Base-by-base conservation (phyloP, 2,888 invertebrate genomes). In the Ctenicera cuprea region DNA sequence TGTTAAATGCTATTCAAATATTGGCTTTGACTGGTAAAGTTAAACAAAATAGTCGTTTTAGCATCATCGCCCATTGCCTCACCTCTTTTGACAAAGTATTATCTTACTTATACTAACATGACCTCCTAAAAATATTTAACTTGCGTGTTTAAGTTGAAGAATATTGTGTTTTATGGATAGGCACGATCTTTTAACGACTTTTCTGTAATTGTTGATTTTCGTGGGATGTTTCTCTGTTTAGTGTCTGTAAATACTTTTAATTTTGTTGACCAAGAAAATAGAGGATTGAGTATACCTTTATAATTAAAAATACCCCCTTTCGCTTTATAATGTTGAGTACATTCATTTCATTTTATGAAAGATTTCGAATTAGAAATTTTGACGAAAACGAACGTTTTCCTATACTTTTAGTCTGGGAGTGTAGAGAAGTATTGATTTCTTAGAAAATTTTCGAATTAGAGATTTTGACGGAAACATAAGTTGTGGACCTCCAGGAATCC, bases 1-100 rank as follows among this genome's bases (percentile, higher is more conserved):
- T 65, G 71, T 59, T 63, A 71, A 63, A 63, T 65, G 38, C 37
- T 57, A 45, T 22, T 37, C 65, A 71, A 71, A 71, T 71, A 71
- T 71, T 71, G 41, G 30, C 26, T 54, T 22, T 43, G 52, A 50
- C 38, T 65, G 26, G 52, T 14, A n/a, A 57, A 41, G 37, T 57
- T 45, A 62, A 62, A 62, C 22, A 45, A 37, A 30, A 54, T 54
- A 14, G 54, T 14, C 30, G 30, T 33, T 54, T 50, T 50, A 50
- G 33, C 33, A 16, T 57, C 18, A 18, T 30, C 37, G 38, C 33
- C 37, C 33, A 52, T 30, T 26, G 67, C 54, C 67, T 38, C 67
- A 16, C 67, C 67, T 57, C 54, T 41, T 64, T 65, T 20, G 20
- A 65, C 65, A 20, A 52, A 48, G 65, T 33, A 48, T 52, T 50